Evolutionary conservation across 2,113 vertebrate species (phyloP).

Genomic region (Oreochromis tanganicae): DNA sequence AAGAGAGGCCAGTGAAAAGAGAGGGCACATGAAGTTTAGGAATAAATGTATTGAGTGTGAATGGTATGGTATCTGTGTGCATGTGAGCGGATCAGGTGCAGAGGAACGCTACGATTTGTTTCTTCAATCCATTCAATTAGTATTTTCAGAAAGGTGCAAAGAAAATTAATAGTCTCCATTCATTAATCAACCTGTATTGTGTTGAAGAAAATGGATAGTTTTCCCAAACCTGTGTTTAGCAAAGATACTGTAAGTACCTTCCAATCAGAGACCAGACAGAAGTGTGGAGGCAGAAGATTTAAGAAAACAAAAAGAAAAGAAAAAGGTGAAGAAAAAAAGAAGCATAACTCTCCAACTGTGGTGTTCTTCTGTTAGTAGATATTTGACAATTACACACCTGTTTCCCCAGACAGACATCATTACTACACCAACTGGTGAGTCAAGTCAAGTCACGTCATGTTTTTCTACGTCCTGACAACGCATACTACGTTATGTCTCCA

Average conservation of each 20-base stretch:
- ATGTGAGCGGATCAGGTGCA: neutral
- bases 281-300: neutral
- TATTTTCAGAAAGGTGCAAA: neutral
- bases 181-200: slow-evolving; percentile 34
- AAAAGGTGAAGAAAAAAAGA: neutral
- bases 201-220: neutral
- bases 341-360: neutral
- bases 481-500: neutral
- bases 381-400: slow-evolving; percentile 19
- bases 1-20: neutral
- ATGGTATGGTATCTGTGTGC: neutral
- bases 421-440: slow-evolving; percentile 20
- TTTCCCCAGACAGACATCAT: slow-evolving; percentile 11
- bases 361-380: neutral
- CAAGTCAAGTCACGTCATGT: slow-evolving; percentile 33
- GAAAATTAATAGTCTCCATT: neutral
- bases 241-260: neutral
- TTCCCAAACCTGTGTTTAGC: neutral
- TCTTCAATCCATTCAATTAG: neutral
- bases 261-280: neutral
- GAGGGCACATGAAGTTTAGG: neutral
- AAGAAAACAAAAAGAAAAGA: neutral
- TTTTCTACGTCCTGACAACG: neutral
- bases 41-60: neutral
- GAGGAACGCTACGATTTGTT: neutral